Evolutionary conservation across 2,888 invertebrate species (phyloP), one percentile per base, ranked within the genome.

Genomic region (Camponotus fellah): DNA sequence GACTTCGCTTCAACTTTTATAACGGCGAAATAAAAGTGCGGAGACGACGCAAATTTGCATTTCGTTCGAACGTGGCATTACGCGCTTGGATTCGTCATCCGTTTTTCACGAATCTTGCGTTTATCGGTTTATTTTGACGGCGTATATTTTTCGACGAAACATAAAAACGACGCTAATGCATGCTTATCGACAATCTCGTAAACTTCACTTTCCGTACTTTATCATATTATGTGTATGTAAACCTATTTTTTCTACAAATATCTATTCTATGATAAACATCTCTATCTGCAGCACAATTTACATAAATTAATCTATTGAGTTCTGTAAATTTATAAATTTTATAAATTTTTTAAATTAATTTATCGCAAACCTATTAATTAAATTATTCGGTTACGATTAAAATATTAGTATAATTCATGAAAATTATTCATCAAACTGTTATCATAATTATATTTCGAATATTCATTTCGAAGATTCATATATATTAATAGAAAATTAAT

Each of bases 11-110:
- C 56, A 91, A 92, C 89, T 93, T 92, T 91, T 88, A 88, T 92
- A 92, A 92, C 90, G 88, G 86, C 88, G 90, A 92, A 91, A 93
- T 92, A 91, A 93, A 91, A 92, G 89, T 91, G 89, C 86, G 89
- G 84, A 80, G 84, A 74, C 86, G 84, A 85, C 77, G 46, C 69
- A 80, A 86, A 92, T 92, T 93, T 93, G 88, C 93, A 93, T 92
- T 83, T 88, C 82, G 86, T 88, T 86, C 83, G 82, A 49, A 83
- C 46, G 75, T 72, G 75, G 58, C 81, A 84, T 82, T 86, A 79
- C 84, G 84, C 89, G 89, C 60, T 92, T 91, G 89, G 91, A 92
- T 92, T 86, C 88, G 85, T 88, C 90, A 87, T 88, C 91, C 90
- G 92, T 92, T 91, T 90, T 87, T 82, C 84, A 85, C 89, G 87